Conservation (phyloP, 2,797 vertebrate species). For the Taeniopygia guttata region DNA sequence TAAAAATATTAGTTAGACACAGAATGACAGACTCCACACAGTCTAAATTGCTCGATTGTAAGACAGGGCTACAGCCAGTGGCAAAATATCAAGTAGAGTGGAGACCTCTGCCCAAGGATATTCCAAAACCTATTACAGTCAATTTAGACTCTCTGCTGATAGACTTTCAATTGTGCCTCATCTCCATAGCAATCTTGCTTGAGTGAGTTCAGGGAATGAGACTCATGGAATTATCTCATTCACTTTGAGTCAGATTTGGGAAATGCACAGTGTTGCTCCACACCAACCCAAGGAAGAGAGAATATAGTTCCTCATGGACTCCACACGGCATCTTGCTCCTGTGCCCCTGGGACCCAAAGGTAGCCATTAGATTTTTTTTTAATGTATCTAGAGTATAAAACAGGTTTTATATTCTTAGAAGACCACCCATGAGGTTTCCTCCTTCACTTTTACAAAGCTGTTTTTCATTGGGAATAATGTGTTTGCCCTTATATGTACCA, state of each 20-base stretch:
- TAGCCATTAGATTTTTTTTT: accelerated
- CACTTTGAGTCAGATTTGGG: neutral
- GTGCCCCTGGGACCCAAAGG: neutral
- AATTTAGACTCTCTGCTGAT: neutral
- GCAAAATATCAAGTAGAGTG: neutral
- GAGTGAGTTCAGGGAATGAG: neutral
- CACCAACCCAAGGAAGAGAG: neutral
- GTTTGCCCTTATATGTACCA: neutral
- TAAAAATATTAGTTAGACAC: neutral
- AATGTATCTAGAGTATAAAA: neutral
- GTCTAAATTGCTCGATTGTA: neutral
- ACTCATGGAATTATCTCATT: neutral
- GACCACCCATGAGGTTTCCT: neutral
- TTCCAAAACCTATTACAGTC: neutral
- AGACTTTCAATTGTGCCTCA: neutral
- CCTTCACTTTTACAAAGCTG: neutral
- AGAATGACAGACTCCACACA: neutral
- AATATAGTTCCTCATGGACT: neutral
- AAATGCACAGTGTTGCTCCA: neutral
- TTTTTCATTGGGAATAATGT: neutral
- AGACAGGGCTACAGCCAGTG: neutral
- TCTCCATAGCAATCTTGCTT: neutral
- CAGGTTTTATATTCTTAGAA: neutral
- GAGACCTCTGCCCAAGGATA: neutral
- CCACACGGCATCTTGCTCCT: neutral